Evolutionary conservation across 2,888 invertebrate species (phyloP).

Genomic region (Mamestra brassicae): DNA sequence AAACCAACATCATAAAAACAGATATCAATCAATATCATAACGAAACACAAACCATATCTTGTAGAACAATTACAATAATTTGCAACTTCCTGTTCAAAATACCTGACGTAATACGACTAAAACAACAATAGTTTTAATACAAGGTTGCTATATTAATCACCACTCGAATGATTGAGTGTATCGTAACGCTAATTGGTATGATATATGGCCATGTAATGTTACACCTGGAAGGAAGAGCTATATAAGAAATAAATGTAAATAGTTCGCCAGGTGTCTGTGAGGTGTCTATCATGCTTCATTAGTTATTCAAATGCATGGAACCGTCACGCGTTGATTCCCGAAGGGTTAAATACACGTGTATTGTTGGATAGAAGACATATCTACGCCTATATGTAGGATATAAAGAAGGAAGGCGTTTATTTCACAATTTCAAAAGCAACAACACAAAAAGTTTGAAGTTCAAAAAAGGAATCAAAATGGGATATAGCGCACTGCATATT

Average conservation of each 20-base stretch:
- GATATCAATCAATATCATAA: constrained; percentile 52
- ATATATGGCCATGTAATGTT: constrained; percentile 39
- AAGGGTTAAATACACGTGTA: constrained; percentile 14
- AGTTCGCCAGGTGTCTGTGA: constrained; percentile 45
- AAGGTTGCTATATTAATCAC: constrained; percentile 44
- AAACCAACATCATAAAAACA: constrained; percentile 24
- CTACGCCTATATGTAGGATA: not conserved
- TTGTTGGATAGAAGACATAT: not conserved
- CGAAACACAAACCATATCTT: constrained; percentile 26
- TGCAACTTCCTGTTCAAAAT: constrained; percentile 51
- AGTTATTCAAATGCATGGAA: constrained; percentile 36
- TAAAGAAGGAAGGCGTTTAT: not conserved
- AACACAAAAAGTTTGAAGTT: not conserved
- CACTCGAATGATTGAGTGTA: constrained; percentile 42
- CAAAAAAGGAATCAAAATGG: too few species aligned
- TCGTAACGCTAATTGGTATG: constrained; percentile 45
- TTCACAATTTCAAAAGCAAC: too few species aligned
- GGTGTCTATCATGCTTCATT: constrained; percentile 48
- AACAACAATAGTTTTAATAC: constrained; percentile 46
- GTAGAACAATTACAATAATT: constrained; percentile 49
- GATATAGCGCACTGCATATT: too few species aligned
- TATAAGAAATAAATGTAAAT: constrained; percentile 31
- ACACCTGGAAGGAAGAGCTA: constrained; percentile 48
- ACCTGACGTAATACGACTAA: constrained; percentile 46
- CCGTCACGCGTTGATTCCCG: constrained; percentile 30